phyloP scores from a whole-genome alignment of 2,888 invertebrate species.

The Caenorhabditis virilis region DNA sequence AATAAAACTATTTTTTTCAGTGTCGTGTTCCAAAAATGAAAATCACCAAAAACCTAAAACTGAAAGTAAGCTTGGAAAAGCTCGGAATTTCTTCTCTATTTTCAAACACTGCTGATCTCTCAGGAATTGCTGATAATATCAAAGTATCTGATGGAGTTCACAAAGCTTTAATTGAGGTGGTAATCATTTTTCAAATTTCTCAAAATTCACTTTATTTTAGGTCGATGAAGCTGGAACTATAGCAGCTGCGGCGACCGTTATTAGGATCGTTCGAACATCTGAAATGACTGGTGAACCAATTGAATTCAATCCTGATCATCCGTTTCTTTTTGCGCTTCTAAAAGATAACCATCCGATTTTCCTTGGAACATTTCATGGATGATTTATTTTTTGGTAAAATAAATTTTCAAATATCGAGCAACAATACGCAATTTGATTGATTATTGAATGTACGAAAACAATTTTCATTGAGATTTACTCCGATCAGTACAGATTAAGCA shows the following conservation, averaged over 20 bases:
- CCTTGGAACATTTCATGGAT: slow-evolving; percentile 27
- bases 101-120: slow-evolving; percentile 18
- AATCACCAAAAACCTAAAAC: slow-evolving; percentile 14
- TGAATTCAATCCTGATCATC: slow-evolving; percentile 50
- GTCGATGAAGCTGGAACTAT: slow-evolving; percentile 54
- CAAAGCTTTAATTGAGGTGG: slow-evolving; percentile 58
- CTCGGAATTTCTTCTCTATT: slow-evolving; percentile 29
- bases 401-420: too few species aligned
- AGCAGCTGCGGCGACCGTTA: slow-evolving; percentile 52
- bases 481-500: too few species aligned
- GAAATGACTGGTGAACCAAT: slow-evolving; percentile 4
- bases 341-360: slow-evolving; percentile 33
- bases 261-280: slow-evolving; percentile 18
- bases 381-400: too few species aligned
- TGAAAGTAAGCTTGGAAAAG: slow-evolving; percentile 10
- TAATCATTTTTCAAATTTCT: too few species aligned
- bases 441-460: too few species aligned
- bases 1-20: slow-evolving; percentile 11
- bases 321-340: slow-evolving; percentile 43
- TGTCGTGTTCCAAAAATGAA: slow-evolving; percentile 27
- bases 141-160: slow-evolving; percentile 54
- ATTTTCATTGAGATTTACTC: too few species aligned
- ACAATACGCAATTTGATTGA: too few species aligned
- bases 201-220: too few species aligned
- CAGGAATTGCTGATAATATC: slow-evolving; percentile 29